Base-by-base conservation (phyloP, 2,113 vertebrate genomes). In the Gallinago media region DNA sequence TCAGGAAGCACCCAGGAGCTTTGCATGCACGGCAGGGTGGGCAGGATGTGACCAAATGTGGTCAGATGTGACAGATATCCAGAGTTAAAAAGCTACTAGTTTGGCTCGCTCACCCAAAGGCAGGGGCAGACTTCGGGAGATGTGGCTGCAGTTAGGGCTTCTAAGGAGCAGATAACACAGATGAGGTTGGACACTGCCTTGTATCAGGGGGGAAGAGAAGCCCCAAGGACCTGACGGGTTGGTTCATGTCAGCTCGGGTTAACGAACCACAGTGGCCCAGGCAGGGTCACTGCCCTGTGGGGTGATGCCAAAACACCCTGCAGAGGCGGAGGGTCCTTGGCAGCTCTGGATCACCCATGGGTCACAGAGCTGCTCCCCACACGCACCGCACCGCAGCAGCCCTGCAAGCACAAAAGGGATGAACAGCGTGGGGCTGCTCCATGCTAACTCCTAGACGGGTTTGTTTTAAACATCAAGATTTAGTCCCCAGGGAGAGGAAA, bases 121-220 rank as follows among this genome's bases (percentile, higher is more conserved):
- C 44, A 61, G 31, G 36, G 12, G 8, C 19, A 47, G 49, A 36
- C 25, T 79, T 36, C 29, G 40, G 31, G n/a, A 76, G 55, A 68
- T 0, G 1, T 0, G 3, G 31, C 32, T 72, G 36, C 0, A 1
- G 72, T 68, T 67, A 10, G 3, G 10, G n/a, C 49, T 88, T 73
- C 72, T n/a, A 65, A 68, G 58, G 47, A 92, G 44, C 38, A 52
- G 50, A 15, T 26, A 61, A 52, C 2, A 3, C 0, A 0, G 38
- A 29, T 1, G 12, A 76, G 31, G 18, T 11, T 3, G 3, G 83
- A 76, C 31, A 52, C 9, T 29, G 12, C 12, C 23, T 49, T 72
- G 7, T 26, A 56, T 20, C 5, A 4, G 6, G 34, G 18, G 2
- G 10, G 5, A 75, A 65, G 34, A 55, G 52, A 89, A 88, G 49